Base-by-base conservation (phyloP, 1,140 invertebrate species). In the Condylostylus longicornis region DNA sequence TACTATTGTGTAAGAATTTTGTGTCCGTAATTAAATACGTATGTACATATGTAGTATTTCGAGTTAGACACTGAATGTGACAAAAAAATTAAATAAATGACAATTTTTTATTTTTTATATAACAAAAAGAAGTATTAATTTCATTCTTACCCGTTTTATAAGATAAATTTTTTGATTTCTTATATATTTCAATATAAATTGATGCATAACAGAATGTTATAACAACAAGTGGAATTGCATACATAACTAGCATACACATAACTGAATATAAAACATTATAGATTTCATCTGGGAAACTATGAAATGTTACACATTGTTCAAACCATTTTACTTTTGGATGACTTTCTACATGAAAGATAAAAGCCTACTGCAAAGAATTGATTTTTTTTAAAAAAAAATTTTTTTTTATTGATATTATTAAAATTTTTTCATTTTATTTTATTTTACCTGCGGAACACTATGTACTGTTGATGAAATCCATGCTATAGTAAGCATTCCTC, bases 161-260 rank as follows among this genome's bases (percentile, higher is more conserved):
- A n/a, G 6, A 10, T 8, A 8, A 5, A 10, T 30, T 30, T 10
- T 30, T 8, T 30, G 7, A 30, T 43, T 61, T 61, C 29, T 50
- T 40, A 46, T 63, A 61, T 22, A 88, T 84, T 57, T 85, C 82
- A 12, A 74, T 44, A 1, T 93, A 66, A 34, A 93, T 91, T 29
- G 84, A 79, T 0, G 74, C 74, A 43, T 91, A 94, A 49, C 81
- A 83, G 51, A 79, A 85, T 30, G 88, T 74, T 37, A 93, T 91
- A 30, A 86, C 75, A 19, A 77, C 53, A 21, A 94, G 64, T 0
- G 89, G 89, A 4, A 87, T 64, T 19, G 74, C 74, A 60, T 93
- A 93, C 77, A 91, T 86, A 47, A 81, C 71, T 3, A 75, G 48
- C 76, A 87, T 84, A 25, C 77, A 79, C 31, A 82, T 74, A 1